phyloP scores from a whole-genome alignment of 1,140 invertebrate species.

The Drosophila pandora region DNA sequence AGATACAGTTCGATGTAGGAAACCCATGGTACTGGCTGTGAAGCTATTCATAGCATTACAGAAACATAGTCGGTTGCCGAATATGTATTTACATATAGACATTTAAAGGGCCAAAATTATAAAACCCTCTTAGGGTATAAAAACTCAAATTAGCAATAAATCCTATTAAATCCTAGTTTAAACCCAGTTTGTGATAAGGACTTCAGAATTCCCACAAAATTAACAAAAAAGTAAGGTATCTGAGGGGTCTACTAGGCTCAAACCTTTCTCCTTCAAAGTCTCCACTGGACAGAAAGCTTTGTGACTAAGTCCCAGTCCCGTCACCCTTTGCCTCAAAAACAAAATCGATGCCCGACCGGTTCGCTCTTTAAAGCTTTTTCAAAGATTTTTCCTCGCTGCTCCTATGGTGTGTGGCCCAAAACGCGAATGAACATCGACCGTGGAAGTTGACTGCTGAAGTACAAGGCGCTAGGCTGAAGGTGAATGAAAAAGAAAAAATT shows the following conservation, averaged over 20 bases:
- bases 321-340: conserved; percentile 35
- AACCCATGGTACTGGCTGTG: too few species aligned
- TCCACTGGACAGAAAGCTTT: conserved; percentile 57
- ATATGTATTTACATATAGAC: too few species aligned
- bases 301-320: conserved; percentile 4
- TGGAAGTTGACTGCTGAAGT: conserved; percentile 82
- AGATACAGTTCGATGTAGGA: too few species aligned
- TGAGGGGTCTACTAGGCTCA: neutral
- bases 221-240: neutral
- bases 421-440: conserved; percentile 84
- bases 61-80: too few species aligned
- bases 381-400: conserved; percentile 59
- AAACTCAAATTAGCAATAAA: too few species aligned
- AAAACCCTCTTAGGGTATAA: too few species aligned
- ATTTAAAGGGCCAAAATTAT: too few species aligned
- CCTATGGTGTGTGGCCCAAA: conserved; percentile 70
- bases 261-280: conserved; percentile 24
- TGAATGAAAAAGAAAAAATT: conserved; percentile 60
- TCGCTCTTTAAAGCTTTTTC: conserved; percentile 51
- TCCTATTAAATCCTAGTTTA: too few species aligned
- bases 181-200: too few species aligned
- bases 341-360: conserved; percentile 74
- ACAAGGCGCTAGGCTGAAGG: conserved; percentile 76
- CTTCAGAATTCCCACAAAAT: too few species aligned
- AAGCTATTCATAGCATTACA: too few species aligned